A percentile compares a stretch with the other conserved stretches of the same genome.
Evolutionary conservation across 2,113 vertebrate genomes (phyloP).

Genomic region (Anguilla rostrata): DNA sequence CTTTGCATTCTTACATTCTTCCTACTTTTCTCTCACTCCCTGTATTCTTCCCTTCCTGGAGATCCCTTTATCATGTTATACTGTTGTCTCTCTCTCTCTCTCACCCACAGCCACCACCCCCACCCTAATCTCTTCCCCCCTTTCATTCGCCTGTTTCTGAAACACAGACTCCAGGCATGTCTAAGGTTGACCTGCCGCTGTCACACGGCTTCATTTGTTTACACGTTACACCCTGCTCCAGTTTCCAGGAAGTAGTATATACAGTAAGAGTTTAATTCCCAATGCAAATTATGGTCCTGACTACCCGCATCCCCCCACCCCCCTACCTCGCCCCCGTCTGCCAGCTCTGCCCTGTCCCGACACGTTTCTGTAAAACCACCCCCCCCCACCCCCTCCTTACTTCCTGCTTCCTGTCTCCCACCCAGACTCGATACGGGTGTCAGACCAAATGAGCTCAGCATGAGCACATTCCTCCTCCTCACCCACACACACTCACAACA

Average conservation of each 20-base stretch:
- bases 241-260: background rate
- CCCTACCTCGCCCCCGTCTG: background rate
- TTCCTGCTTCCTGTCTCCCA: conserved; percentile 23
- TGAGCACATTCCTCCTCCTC: background rate
- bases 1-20: no score
- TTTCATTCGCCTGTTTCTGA: no score
- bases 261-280: background rate
- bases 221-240: background rate
- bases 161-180: no score
- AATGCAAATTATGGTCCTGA: background rate
- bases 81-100: background rate
- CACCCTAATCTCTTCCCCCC: no score
- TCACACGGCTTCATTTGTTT: background rate
- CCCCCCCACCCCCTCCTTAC: background rate
- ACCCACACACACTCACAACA: conserved; percentile 6
- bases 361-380: background rate
- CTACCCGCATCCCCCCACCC: background rate
- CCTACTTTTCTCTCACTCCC: no score
- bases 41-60: no score
- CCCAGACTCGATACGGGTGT: background rate
- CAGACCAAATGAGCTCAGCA: background rate
- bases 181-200: background rate
- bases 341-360: background rate
- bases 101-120: background rate
- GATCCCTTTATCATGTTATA: no score